Conservation (phyloP, 1,140 invertebrate species). For the Ips typographus region DNA sequence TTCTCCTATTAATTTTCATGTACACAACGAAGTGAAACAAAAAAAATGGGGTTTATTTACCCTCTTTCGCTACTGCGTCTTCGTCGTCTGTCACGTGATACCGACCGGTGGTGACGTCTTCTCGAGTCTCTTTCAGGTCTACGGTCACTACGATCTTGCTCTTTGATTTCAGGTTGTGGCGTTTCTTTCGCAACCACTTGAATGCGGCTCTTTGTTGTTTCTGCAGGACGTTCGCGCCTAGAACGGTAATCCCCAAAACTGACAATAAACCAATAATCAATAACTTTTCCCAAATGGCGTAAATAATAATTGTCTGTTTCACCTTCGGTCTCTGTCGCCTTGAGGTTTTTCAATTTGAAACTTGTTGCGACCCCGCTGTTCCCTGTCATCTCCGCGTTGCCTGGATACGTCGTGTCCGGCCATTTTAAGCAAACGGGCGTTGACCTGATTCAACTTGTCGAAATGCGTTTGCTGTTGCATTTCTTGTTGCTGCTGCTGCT, state of each 20-base stretch:
- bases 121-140: not conserved
- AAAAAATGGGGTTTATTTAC: not conserved
- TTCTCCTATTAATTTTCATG: not conserved
- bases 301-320: slow-evolving; percentile 25
- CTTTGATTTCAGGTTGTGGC: not conserved
- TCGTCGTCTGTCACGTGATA: slow-evolving; percentile 11
- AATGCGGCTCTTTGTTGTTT: slow-evolving; percentile 27
- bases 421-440: slow-evolving; percentile 34
- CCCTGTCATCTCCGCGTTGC: slow-evolving; percentile 27
- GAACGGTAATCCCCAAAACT: not conserved
- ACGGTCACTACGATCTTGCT: slow-evolving; percentile 6
- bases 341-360: slow-evolving; percentile 46
- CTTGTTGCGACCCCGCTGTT: slow-evolving; percentile 43
- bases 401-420: slow-evolving; percentile 30
- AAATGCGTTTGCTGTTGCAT: slow-evolving; percentile 7
- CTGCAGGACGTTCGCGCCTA: slow-evolving; percentile 12
- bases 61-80: slow-evolving; percentile 6
- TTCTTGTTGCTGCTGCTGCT: slow-evolving; percentile 12
- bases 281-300: not conserved
- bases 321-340: slow-evolving; percentile 26
- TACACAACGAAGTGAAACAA: not conserved
- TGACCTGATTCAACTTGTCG: slow-evolving; percentile 22
- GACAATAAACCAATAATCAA: not conserved
- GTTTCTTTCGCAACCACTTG: slow-evolving; percentile 22
- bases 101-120: slow-evolving; percentile 3